Evolutionary conservation across 1,140 invertebrate species (phyloP).

Genomic region (Streblospio benedicti): DNA sequence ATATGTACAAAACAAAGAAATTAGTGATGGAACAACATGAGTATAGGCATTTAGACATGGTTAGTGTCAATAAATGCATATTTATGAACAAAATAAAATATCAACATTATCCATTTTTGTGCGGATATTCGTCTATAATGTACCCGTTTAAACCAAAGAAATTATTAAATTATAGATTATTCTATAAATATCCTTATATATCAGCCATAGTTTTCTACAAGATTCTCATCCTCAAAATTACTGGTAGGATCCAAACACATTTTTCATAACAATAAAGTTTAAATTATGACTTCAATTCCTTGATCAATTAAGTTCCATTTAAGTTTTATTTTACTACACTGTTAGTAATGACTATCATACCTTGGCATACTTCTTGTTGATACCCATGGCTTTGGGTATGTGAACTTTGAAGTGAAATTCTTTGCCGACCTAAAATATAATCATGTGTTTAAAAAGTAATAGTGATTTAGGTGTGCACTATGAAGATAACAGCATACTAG

Average conservation of each 20-base stretch:
- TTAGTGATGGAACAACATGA: too few species aligned
- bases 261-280: background rate
- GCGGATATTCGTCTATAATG: too few species aligned
- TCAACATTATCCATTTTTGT: too few species aligned
- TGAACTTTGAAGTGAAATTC: slow-evolving; percentile 49
- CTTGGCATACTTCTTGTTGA: slow-evolving; percentile 47
- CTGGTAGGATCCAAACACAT: background rate
- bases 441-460: background rate
- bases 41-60: too few species aligned
- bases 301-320: background rate
- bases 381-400: slow-evolving; percentile 45
- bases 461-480: background rate
- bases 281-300: background rate
- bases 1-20: too few species aligned
- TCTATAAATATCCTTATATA: background rate
- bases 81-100: too few species aligned
- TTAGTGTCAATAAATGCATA: too few species aligned
- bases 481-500: background rate
- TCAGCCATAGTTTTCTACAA: background rate
- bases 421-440: slow-evolving; percentile 41
- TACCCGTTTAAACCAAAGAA: too few species aligned
- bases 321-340: background rate
- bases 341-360: slow-evolving; percentile 34
- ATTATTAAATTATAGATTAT: too few species aligned
- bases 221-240: background rate